A percentile compares a stretch with the other conserved stretches of the same genome.
Evolutionary conservation across 2,797 vertebrate genomes (phyloP).

Genomic region (Helicolenus hilgendorfi): DNA sequence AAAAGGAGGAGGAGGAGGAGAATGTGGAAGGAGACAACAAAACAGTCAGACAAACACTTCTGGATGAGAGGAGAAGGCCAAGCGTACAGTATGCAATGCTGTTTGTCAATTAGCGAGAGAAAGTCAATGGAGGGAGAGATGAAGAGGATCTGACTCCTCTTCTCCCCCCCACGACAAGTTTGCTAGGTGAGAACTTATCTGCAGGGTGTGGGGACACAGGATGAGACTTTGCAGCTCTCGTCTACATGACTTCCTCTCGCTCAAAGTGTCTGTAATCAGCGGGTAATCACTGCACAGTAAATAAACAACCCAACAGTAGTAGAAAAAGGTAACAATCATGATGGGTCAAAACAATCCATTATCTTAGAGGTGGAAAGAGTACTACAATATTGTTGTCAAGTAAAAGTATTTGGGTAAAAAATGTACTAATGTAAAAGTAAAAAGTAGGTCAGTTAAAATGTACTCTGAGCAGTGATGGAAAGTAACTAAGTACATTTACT

Average conservation of each 20-base stretch:
- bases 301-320: not conserved
- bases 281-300: not conserved
- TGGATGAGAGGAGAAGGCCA: slow-evolving; percentile 40
- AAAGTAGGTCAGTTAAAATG: too few species aligned
- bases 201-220: slow-evolving; percentile 47
- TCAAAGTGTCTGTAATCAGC: not conserved
- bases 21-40: slow-evolving; percentile 24
- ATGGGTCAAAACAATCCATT: not conserved
- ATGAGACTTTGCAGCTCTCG: slow-evolving; percentile 29
- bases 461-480: too few species aligned
- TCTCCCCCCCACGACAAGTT: slow-evolving; percentile 20
- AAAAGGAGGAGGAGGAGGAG: not conserved
- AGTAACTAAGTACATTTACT: too few species aligned
- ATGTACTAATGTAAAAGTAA: too few species aligned
- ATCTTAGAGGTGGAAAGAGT: not conserved
- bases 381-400: too few species aligned
- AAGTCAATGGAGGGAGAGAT: slow-evolving; percentile 54
- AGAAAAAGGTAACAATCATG: not conserved
- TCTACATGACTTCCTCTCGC: slow-evolving; percentile 22
- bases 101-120: slow-evolving; percentile 72
- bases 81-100: slow-evolving; percentile 15
- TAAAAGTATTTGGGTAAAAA: too few species aligned
- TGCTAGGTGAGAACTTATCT: slow-evolving; percentile 50
- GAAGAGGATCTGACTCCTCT: slow-evolving; percentile 45
- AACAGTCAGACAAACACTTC: slow-evolving; percentile 43